These are phyloP conservation scores for Pachypanchax playfairii DNA, from an alignment of 2,113 vertebrate genomes.

Conservation along the genomic window DNA sequence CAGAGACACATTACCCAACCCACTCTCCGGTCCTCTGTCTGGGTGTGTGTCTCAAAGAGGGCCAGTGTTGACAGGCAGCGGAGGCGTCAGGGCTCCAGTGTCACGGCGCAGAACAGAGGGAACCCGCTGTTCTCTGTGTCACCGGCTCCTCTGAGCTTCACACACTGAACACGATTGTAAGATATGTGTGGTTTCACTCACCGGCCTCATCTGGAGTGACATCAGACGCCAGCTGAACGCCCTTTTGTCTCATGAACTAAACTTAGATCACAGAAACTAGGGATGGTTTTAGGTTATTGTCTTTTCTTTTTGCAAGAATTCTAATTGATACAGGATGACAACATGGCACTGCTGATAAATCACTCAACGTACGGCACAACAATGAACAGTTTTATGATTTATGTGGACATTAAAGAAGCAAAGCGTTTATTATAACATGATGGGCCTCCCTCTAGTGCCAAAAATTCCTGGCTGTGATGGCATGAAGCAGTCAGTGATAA, in stretches of 20 bases:
- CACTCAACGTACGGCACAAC: background rate
- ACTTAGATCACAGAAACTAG: constrained; percentile 20
- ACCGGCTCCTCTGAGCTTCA: constrained; percentile 49
- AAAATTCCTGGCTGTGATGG: background rate
- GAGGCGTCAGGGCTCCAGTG: constrained; percentile 59
- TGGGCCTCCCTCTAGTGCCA: background rate
- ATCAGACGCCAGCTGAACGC: constrained; percentile 65
- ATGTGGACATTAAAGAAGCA: background rate
- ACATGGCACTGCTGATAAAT: constrained; percentile 17
- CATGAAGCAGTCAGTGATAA: background rate
- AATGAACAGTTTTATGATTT: background rate
- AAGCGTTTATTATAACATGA: background rate
- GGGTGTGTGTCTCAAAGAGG: constrained; percentile 61
- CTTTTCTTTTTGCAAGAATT: constrained; percentile 1
- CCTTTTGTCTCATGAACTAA: constrained; percentile 55
- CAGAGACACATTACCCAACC: constrained; percentile 52
- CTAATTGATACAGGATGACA: constrained; percentile 31
- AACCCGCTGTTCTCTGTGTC: constrained; percentile 60
- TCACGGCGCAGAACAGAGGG: constrained; percentile 62
- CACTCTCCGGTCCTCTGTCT: constrained; percentile 48
- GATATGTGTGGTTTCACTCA: constrained; percentile 40
- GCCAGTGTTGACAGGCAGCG: constrained; percentile 66
- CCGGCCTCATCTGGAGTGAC: constrained; percentile 67
- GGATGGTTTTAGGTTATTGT: constrained; percentile 5
- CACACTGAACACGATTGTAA: constrained; percentile 68